Conservation (phyloP, 2,888 invertebrate species). For the Lamproptera curius region DNA sequence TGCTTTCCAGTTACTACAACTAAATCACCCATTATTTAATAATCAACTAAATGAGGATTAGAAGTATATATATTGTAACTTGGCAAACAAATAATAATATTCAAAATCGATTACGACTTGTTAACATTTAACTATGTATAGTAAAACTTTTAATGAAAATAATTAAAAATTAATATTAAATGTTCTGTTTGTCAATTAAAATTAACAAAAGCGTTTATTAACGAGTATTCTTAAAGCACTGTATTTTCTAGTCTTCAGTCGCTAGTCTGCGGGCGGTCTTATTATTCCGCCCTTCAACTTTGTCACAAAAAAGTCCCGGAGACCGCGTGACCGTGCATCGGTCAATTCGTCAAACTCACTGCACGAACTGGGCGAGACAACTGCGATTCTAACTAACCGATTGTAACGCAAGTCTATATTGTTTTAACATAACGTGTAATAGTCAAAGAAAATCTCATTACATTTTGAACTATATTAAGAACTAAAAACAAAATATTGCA, state of each 20-base stretch:
- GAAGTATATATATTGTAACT: no score
- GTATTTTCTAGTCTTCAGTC: no score
- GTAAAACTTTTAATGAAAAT: background rate
- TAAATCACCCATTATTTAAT: no score
- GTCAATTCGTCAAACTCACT: conserved; percentile 25
- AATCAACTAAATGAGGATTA: no score
- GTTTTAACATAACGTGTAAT: no score
- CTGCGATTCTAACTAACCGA: no score
- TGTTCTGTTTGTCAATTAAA: background rate
- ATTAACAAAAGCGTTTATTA: background rate
- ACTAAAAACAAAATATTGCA: no score
- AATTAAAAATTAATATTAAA: background rate
- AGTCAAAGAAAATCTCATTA: no score
- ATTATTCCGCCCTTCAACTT: conserved; percentile 23
- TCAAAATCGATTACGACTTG: background rate
- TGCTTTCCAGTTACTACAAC: no score
- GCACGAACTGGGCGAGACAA: no score
- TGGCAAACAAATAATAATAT: background rate
- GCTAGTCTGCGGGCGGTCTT: conserved; percentile 20
- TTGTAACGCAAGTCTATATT: no score
- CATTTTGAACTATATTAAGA: no score
- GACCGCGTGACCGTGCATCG: conserved; percentile 18
- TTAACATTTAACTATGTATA: background rate
- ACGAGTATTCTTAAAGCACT: background rate
- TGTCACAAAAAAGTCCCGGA: conserved; percentile 15